Evolutionary conservation across 2,113 vertebrate genomes (phyloP), one percentile per base, ranked within the genome.

Genomic region (Brachypodius melanocephalos): DNA sequence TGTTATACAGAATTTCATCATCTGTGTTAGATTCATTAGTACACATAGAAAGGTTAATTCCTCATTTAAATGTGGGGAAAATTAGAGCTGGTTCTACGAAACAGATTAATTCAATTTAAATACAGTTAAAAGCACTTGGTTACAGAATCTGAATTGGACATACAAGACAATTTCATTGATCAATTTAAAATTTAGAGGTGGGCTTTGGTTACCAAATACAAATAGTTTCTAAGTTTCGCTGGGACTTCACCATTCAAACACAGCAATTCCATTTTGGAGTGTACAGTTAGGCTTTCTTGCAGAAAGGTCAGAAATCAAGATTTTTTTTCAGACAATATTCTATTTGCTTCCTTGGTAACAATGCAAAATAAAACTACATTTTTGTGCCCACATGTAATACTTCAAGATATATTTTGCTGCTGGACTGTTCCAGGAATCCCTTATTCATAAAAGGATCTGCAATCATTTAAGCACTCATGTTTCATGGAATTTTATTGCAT

Each of bases 361-460:
- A 87, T 28, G 61, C 49, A 91, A 92, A 95, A 85, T 65, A 95
- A 87, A 89, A 68, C 21, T 63, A 71, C 61, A 68, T 85, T 73
- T 83, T 89, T 85, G 58, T 89, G 46, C 29, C 46, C 21, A 25
- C 28, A 24, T 52, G 32, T 89, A 87, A 81, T 66, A 73, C 22
- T 87, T 69, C 20, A 55, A 90, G 46, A 75, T 54, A 42, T 8
- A 72, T 79, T 82, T 84, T 92, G 15, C 26, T 85, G n/a, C 13
- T 54, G 58, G 8, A 89, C 6, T 68, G 38, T 72, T 82, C 59
- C 62, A 89, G 40, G 57, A 93, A 95, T 71, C 11, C 12, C 5
- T 45, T 77, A 83, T 93, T 78, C 32, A 43, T 61, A n/a, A 78
- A 87, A 81, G 5, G 21, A 65, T 63, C 43, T 87, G 49, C 9